Evolutionary conservation across 2,888 invertebrate species (phyloP).

Genomic region (Amblyjoppa proteus): DNA sequence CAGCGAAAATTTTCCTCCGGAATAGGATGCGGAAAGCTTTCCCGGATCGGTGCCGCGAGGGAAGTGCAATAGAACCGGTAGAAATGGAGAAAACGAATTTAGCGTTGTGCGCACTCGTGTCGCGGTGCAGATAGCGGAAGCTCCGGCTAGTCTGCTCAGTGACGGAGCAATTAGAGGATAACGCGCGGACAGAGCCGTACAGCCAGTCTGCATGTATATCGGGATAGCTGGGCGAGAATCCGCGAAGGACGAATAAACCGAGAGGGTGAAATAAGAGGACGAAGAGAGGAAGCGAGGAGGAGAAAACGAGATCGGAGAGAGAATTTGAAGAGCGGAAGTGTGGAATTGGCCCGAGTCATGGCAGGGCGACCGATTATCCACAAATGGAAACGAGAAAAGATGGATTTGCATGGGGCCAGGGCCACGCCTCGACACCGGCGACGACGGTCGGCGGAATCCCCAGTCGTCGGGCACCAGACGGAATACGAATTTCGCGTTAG

Average conservation of each 20-base stretch:
- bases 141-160: conserved; percentile 18
- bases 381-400: conserved; percentile 36
- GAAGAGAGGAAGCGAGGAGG: conserved; percentile 1
- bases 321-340: conserved; percentile 1
- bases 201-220: not conserved
- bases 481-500: conserved; percentile 67
- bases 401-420: conserved; percentile 33
- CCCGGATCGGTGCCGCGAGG: conserved; percentile 26
- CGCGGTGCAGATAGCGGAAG: conserved; percentile 28
- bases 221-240: not conserved
- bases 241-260: not conserved
- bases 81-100: conserved; percentile 50
- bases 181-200: not conserved
- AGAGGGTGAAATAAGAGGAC: not conserved
- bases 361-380: conserved; percentile 26
- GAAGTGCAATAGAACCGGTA: conserved; percentile 9
- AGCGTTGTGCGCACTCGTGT: conserved; percentile 19
- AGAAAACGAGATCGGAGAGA: not conserved
- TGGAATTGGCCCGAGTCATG: conserved; percentile 27
- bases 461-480: conserved; percentile 44
- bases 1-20: conserved; percentile 37
- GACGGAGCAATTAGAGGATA: conserved; percentile 51
- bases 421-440: conserved; percentile 18
- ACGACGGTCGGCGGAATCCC: conserved; percentile 21
- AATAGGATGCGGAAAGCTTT: conserved; percentile 33